Base-by-base conservation (phyloP, 2,888 invertebrate genomes). In the Epistrophe eligans region DNA sequence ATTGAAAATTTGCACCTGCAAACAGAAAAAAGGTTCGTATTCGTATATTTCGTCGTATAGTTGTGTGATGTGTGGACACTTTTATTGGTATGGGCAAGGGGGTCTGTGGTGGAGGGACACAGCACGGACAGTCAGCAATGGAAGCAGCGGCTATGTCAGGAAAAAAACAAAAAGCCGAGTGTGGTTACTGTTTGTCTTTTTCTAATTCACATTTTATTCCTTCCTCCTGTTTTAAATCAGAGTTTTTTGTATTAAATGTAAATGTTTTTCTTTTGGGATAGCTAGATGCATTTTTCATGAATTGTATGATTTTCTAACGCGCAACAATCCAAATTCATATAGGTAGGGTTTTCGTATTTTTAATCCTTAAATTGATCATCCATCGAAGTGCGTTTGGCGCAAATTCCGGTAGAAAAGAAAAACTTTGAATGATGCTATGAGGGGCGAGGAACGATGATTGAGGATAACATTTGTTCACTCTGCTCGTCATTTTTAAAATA, bases 151-250 rank as follows among this genome's bases (percentile, higher is more conserved):
- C 19, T 10, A 11, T 8, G 28, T 2, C 28, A 64, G 45, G 50
- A 57, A 58, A 74, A 64, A 48, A 55, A 17, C n/a, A 74, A 73
- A 84, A 77, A 77, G 82, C 82, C 82, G 77, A 79, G 38, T 77
- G 77, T 19, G 67, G 50, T 67, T 67, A 10, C 50, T 67, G 67
- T 67, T 48, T 74, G 32, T 70, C 62, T 74, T 72, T 72, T 72
- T 73, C 50, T 60, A 62, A 24, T 52, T 60, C 55, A 67, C 38
- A 50, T 62, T n/a, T 58, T 70, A 71, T 71, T 17, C 62, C 43
- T 58, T 60, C 70, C 40, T 70, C 19, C 58, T 35, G 24, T 52
- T 52, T 50, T n/a, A 13, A 13, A 13, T 62, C 17, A 38, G 38
- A 28, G 11, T 52, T 52, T 35, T 24, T 48, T 17, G 0, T 40